Percentiles rank a stretch among this genome's conserved stretches.
Conservation (phyloP, 2,888 invertebrate species). For the Parascotia fuliginaria region DNA sequence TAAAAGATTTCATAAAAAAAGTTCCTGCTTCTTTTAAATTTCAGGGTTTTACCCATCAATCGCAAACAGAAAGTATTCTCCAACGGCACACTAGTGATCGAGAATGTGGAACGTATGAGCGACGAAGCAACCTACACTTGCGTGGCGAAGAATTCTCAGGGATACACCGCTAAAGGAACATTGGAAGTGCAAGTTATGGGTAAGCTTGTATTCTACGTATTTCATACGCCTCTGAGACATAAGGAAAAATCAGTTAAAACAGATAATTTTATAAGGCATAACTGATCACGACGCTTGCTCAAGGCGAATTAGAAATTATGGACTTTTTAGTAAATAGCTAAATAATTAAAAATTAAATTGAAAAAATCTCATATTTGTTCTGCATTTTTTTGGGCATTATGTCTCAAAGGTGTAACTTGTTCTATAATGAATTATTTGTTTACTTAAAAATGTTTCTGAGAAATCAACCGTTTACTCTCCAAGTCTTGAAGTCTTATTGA, state of each 20-base stretch:
- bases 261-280: no score
- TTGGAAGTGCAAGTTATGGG: conserved; percentile 98
- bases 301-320: no score
- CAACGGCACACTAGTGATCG: conserved; percentile 96
- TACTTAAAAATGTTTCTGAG: conserved; percentile 12
- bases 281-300: no score
- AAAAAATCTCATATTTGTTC: no score
- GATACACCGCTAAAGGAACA: conserved; percentile 94
- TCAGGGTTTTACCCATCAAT: conserved; percentile 94
- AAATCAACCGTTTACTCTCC: conserved; percentile 23
- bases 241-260: no score
- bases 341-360: no score
- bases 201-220: conserved; percentile 84
- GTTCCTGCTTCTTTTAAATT: conserved; percentile 42
- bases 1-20: neutral
- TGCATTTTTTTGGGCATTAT: neutral
- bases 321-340: no score
- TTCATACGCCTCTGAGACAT: conserved; percentile 31
- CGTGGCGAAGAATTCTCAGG: conserved; percentile 96
- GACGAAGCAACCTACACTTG: conserved; percentile 98
- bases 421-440: neutral
- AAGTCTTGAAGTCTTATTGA: no score
- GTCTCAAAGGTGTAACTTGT: conserved; percentile 26
- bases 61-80: conserved; percentile 97
- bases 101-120: conserved; percentile 95